These are phyloP conservation scores for Eupithecia centaureata DNA, from an alignment of 2,888 invertebrate species.

Conservation along the genomic window DNA sequence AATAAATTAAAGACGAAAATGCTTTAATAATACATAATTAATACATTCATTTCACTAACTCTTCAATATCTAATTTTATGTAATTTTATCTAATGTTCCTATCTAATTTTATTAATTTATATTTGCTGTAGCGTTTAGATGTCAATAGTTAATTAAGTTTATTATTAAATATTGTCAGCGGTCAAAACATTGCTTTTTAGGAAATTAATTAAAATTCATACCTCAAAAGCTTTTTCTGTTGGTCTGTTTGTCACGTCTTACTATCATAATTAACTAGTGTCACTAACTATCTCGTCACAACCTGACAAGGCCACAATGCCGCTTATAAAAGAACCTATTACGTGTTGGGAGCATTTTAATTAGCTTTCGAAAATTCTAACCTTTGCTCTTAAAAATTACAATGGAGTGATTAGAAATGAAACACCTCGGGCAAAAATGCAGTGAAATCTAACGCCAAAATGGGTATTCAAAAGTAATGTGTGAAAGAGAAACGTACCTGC, in stretches of 20 bases:
- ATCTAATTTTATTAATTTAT: too few species aligned
- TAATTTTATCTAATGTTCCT: too few species aligned
- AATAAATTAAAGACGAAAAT: too few species aligned
- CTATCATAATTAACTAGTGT: background rate
- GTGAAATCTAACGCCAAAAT: constrained; percentile 18
- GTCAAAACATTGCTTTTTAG: too few species aligned
- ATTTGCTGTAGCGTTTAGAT: too few species aligned
- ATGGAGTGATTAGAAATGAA: constrained; percentile 35
- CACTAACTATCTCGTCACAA: constrained; percentile 4
- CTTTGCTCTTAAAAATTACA: constrained; percentile 36
- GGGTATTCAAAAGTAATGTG: constrained; percentile 23
- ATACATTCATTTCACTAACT: too few species aligned
- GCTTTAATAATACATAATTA: too few species aligned
- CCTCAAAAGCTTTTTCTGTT: too few species aligned
- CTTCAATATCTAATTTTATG: too few species aligned
- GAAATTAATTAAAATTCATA: too few species aligned
- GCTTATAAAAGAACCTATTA: constrained; percentile 15
- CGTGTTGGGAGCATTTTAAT: constrained; percentile 28
- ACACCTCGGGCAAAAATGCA: constrained; percentile 30
- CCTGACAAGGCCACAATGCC: constrained; percentile 10
- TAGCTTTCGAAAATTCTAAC: constrained; percentile 34
- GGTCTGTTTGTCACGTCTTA: background rate
- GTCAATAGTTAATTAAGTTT: too few species aligned
- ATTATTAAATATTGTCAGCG: too few species aligned
- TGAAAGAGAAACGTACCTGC: constrained; percentile 27